Percentiles rank a stretch among this genome's conserved stretches.
These are phyloP conservation scores for Callopanchax toddi DNA, from an alignment of 2,113 vertebrate genomes.

Conservation along the genomic window DNA sequence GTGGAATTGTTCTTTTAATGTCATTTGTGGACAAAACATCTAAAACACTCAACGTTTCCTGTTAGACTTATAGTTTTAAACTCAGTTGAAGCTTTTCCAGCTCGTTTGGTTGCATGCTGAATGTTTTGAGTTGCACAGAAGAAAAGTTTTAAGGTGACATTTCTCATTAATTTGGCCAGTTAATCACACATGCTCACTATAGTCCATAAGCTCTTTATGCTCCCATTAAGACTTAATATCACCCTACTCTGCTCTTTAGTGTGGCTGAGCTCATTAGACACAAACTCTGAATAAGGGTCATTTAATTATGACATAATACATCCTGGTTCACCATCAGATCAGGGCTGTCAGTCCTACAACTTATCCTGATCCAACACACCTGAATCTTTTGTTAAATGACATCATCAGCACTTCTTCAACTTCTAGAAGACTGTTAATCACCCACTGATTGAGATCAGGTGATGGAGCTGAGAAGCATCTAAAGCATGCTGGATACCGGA, in stretches of 20 bases:
- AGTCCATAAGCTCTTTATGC: constrained; percentile 69
- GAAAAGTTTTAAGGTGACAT: constrained; percentile 54
- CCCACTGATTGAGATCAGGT: too few relatives aligned
- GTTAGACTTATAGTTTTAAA: neutral
- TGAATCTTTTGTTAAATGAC: too few relatives aligned
- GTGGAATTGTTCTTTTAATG: neutral
- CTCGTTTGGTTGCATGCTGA: neutral
- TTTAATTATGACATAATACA: constrained; percentile 35
- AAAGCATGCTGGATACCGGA: too few relatives aligned
- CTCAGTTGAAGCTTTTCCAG: neutral
- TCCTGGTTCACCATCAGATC: neutral
- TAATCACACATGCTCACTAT: constrained; percentile 66
- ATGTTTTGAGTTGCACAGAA: neutral
- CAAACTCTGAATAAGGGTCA: constrained; percentile 37
- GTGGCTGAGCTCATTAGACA: constrained; percentile 60
- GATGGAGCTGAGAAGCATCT: too few relatives aligned
- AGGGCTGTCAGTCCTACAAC: too few relatives aligned
- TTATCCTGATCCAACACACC: too few relatives aligned
- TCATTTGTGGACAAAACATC: neutral
- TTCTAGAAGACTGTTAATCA: too few relatives aligned
- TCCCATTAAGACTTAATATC: constrained; percentile 64
- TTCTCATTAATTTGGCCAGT: constrained; percentile 62
- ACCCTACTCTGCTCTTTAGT: constrained; percentile 62
- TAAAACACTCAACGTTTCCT: neutral
- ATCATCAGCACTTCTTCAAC: too few relatives aligned